Evolutionary conservation across 2,888 invertebrate species (phyloP).

Genomic region (Timema podura): DNA sequence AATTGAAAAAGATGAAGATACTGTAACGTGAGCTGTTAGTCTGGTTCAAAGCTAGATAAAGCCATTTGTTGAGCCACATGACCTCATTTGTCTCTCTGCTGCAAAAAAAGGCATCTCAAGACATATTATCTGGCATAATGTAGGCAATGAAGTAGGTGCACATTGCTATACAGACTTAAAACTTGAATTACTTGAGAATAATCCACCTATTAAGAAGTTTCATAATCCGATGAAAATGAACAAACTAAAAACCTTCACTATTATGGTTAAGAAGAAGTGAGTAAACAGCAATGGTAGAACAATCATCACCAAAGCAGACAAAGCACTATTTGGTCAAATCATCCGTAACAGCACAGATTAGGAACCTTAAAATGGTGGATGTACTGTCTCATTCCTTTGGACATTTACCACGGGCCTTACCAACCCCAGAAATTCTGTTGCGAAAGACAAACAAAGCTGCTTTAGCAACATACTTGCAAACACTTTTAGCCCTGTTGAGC

Average conservation of each 20-base stretch:
- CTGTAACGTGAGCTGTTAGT: too few species aligned
- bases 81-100: not conserved
- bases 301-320: not conserved
- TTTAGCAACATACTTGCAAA: too few species aligned
- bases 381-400: not conserved
- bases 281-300: not conserved
- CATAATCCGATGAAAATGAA: not conserved
- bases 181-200: not conserved
- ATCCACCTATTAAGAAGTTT: not conserved
- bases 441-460: not conserved
- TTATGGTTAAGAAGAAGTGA: not conserved
- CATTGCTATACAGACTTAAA: not conserved
- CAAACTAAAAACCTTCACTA: conserved; percentile 7
- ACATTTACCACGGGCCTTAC: not conserved
- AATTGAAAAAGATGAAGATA: too few species aligned
- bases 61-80: not conserved
- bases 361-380: not conserved
- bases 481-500: too few species aligned
- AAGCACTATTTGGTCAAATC: not conserved
- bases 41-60: not conserved
- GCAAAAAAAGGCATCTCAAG: not conserved
- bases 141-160: not conserved
- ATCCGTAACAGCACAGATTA: not conserved
- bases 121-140: not conserved
- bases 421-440: not conserved